These are phyloP conservation scores for Sarotherodon lohbergeri DNA, from an alignment of 2,113 vertebrate genomes.

Conservation along the genomic window DNA sequence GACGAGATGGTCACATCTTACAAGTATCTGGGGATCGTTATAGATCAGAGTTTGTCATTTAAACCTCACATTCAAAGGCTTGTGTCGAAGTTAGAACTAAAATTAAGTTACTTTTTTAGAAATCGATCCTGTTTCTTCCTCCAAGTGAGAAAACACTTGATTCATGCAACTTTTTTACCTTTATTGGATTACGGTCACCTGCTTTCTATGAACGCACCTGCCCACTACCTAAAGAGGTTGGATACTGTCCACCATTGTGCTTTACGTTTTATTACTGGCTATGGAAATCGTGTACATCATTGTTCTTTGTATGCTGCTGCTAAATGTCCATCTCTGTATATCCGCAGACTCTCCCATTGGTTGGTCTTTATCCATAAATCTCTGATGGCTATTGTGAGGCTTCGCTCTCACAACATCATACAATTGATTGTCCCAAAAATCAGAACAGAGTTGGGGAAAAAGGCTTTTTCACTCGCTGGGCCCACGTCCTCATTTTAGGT, in stretches of 20 bases:
- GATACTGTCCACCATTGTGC: not conserved
- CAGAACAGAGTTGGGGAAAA: rapidly evolving
- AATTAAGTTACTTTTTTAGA: not conserved
- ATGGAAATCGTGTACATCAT: not conserved
- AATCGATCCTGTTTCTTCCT: not conserved
- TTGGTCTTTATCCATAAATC: not conserved
- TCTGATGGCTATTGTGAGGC: too few species aligned
- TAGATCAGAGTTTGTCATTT: not conserved
- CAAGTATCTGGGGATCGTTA: not conserved
- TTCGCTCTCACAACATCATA: not conserved
- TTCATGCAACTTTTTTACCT: not conserved
- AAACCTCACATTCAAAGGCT: not conserved
- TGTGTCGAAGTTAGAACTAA: not conserved
- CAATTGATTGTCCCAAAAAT: not conserved
- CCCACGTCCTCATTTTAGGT: too few species aligned
- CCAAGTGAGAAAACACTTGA: not conserved
- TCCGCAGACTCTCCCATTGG: not conserved
- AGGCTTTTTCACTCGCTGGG: too few species aligned
- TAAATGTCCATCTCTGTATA: not conserved
- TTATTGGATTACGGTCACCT: not conserved
- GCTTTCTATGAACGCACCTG: not conserved
- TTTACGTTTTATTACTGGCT: not conserved
- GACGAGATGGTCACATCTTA: not conserved
- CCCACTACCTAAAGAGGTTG: too few species aligned
- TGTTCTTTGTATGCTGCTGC: not conserved